These are phyloP conservation scores for Drosophila sucinea DNA, from an alignment of 1,140 invertebrate genomes.

Conservation along the genomic window DNA sequence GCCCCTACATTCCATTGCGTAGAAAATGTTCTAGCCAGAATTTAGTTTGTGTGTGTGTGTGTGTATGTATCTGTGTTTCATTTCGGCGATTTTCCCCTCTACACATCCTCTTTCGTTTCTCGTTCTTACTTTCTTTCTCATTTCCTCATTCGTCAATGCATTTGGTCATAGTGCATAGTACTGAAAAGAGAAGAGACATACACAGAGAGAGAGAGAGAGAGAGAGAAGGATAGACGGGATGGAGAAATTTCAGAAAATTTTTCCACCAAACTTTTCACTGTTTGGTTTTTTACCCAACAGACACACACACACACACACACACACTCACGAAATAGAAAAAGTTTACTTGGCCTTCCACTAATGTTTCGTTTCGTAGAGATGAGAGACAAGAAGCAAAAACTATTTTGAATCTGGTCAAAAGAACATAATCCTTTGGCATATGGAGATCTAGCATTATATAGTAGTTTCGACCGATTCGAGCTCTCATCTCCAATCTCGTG, in stretches of 20 bases:
- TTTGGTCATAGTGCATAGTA: not conserved
- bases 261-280: slow-evolving; percentile 5
- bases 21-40: slow-evolving; percentile 23
- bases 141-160: slow-evolving; percentile 6
- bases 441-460: too few species aligned
- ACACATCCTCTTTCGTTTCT: not conserved
- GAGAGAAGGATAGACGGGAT: not conserved
- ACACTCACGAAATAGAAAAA: not conserved
- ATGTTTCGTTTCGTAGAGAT: not conserved
- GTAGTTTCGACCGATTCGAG: slow-evolving; percentile 5
- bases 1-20: not conserved
- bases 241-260: not conserved
- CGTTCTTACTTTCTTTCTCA: not conserved
- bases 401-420: not conserved
- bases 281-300: not conserved
- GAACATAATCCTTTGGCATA: too few species aligned
- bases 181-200: not conserved
- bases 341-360: not conserved
- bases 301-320: not conserved
- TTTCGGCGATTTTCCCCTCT: slow-evolving; percentile 20
- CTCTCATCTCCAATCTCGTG: slow-evolving; percentile 28
- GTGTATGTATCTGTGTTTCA: not conserved
- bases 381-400: not conserved
- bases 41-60: slow-evolving; percentile 15
- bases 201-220: not conserved